Evolutionary conservation across 1,140 invertebrate genomes (phyloP).

Genomic region (Drosophila nigrodunni): DNA sequence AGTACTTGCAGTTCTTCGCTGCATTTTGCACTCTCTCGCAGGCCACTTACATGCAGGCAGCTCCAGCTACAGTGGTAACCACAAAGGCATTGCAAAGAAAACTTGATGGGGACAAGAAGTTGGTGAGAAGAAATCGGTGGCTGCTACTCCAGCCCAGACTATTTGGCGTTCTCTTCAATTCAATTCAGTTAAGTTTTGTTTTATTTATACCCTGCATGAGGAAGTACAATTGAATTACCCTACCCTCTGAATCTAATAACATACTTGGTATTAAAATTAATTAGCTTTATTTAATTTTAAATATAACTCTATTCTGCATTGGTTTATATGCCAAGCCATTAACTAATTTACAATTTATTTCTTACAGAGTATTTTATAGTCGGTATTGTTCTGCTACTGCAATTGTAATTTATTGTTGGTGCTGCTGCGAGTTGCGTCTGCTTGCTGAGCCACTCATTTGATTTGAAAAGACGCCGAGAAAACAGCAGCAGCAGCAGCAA

Average conservation of each 20-base stretch:
- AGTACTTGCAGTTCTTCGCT: conserved; percentile 36
- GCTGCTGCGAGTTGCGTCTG: conserved; percentile 38
- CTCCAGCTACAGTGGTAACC: conserved; percentile 56
- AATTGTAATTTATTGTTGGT: conserved; percentile 49
- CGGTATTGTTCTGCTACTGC: neutral
- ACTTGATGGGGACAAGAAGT: conserved; percentile 15
- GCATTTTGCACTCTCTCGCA: conserved; percentile 37
- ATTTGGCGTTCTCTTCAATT: conserved; percentile 30
- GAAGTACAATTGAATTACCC: neutral
- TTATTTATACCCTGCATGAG: conserved; percentile 32
- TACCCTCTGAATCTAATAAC: too few relatives aligned
- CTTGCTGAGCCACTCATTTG: conserved; percentile 65
- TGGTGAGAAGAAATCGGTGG: conserved; percentile 1
- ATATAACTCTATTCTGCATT: neutral
- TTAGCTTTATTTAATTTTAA: neutral
- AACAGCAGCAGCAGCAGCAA: conserved; percentile 23
- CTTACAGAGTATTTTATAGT: conserved; percentile 15
- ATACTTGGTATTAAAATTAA: too few relatives aligned
- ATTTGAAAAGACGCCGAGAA: conserved; percentile 75
- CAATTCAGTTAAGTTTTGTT: conserved; percentile 46
- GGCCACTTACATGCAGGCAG: conserved; percentile 80
- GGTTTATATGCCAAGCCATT: too few relatives aligned
- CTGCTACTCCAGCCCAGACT: conserved; percentile 47
- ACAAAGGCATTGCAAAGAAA: conserved; percentile 49
- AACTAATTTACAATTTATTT: too few relatives aligned